Base-by-base conservation (phyloP, 2,113 vertebrate genomes). In the Aptenodytes forsteri region DNA sequence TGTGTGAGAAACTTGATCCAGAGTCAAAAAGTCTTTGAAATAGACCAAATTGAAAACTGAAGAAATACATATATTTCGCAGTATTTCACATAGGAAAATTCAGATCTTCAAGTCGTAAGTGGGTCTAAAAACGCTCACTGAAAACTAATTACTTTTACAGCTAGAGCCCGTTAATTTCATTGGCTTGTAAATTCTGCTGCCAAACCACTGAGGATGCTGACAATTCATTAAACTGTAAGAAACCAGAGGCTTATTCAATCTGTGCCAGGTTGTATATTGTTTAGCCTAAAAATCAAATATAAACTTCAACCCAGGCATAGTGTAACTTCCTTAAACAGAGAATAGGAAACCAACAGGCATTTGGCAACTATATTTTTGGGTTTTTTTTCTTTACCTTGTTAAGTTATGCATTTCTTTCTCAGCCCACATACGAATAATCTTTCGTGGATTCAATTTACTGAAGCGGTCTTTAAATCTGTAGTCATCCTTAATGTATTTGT, bases 401-500 rank as follows among this genome's bases (percentile, higher is more conserved):
- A 99, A 98, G 97, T 99, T 99, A 98, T 99, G 99, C 99, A 99
- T 99, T 98, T 99, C 99, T 96, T 99, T 99, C 98, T 99, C 99
- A 89, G 99, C 99, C 99, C 99, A 99, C 98, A 99, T 99, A 38
- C 99, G 98, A 97, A 99, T 99, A 97, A 99, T 96, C 96, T 99
- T 99, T 49, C 99, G 98, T 9, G 99, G 99, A 98, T 99, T 99
- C 97, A 99, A 97, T 91, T 99, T 99, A 98, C 99, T 99, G 98
- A 99, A 99, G 83, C 99, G 99, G 29, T 99, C 99, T 76, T 98
- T 99, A 98, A 99, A 99, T 94, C 99, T 99, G 87, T 99, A 99
- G 96, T 99, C 99, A 95, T 99, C 99, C 93, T 99, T 99, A 93
- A 99, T 99, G 93, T 99, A 99, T 87, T 99, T 99, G 96, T 99